Evolutionary conservation across 2,888 invertebrate species (phyloP).

Genomic region (Euphydryas editha): DNA sequence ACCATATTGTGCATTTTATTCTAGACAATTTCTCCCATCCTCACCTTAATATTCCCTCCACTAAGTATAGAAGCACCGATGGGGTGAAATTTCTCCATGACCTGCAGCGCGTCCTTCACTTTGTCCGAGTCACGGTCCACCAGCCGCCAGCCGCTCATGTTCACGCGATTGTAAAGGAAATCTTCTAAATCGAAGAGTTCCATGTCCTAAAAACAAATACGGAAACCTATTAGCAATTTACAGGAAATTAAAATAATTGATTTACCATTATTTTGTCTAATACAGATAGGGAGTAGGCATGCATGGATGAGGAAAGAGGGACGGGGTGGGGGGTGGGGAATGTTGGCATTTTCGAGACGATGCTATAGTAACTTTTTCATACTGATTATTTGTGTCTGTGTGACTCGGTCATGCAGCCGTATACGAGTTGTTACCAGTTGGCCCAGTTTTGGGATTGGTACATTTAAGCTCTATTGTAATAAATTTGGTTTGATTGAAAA

Average conservation of each 20-base stretch:
- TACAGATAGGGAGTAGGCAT: too few relatives aligned
- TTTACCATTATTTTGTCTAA: too few relatives aligned
- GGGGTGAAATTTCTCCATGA: constrained; percentile 95
- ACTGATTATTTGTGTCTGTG: too few relatives aligned
- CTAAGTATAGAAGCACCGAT: constrained; percentile 91
- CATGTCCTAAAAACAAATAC: constrained; percentile 85
- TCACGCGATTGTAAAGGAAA: constrained; percentile 96
- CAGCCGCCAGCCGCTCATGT: constrained; percentile 96
- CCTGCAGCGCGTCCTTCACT: constrained; percentile 89
- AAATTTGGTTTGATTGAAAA: too few relatives aligned
- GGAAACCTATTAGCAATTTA: neutral
- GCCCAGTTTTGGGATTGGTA: too few relatives aligned
- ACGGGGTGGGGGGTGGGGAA: too few relatives aligned
- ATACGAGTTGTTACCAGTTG: too few relatives aligned
- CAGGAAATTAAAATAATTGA: neutral
- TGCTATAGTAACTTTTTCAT: too few relatives aligned
- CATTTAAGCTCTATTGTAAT: too few relatives aligned
- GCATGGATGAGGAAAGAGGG: too few relatives aligned
- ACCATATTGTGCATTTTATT: neutral
- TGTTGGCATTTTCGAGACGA: too few relatives aligned
- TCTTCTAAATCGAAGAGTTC: constrained; percentile 95
- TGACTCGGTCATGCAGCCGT: too few relatives aligned
- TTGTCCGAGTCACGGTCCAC: constrained; percentile 91
- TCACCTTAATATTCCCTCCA: constrained; percentile 78
- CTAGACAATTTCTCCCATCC: neutral